Conservation (phyloP, 2,888 invertebrate genomes). For the Argyresthia goedartella region DNA sequence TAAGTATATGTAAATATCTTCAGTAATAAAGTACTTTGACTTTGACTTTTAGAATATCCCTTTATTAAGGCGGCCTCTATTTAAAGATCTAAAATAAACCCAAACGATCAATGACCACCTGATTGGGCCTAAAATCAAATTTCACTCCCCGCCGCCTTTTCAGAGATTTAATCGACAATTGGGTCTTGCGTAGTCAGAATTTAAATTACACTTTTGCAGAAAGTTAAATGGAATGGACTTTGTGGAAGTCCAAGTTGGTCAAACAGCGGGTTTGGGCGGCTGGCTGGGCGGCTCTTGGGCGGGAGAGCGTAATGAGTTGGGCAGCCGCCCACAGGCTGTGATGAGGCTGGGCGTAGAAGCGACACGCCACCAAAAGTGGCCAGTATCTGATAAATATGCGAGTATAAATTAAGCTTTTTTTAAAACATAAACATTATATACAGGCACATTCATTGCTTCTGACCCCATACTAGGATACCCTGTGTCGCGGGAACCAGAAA, state of each 20-base stretch:
- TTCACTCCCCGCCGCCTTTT: constrained; percentile 26
- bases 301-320: constrained; percentile 53
- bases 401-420: too few relatives aligned
- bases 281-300: constrained; percentile 49
- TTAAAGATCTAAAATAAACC: too few relatives aligned
- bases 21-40: too few relatives aligned
- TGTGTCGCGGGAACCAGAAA: too few relatives aligned
- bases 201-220: constrained; percentile 20
- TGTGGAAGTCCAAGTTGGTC: constrained; percentile 34
- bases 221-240: constrained; percentile 1
- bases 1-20: too few relatives aligned
- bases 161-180: constrained; percentile 36
- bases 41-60: too few relatives aligned
- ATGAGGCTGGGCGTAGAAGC: background rate
- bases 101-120: constrained; percentile 26
- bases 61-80: too few relatives aligned
- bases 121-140: constrained; percentile 41
- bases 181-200: constrained; percentile 31
- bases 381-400: too few relatives aligned
- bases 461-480: too few relatives aligned
- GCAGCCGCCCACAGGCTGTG: constrained; percentile 15
- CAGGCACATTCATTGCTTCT: too few relatives aligned
- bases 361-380: background rate
- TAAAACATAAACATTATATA: too few relatives aligned
- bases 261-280: constrained; percentile 33